Percentiles rank a stretch among this genome's conserved stretches.
phyloP scores from a whole-genome alignment of 2,113 vertebrate genomes.

The Scopus umbretta region DNA sequence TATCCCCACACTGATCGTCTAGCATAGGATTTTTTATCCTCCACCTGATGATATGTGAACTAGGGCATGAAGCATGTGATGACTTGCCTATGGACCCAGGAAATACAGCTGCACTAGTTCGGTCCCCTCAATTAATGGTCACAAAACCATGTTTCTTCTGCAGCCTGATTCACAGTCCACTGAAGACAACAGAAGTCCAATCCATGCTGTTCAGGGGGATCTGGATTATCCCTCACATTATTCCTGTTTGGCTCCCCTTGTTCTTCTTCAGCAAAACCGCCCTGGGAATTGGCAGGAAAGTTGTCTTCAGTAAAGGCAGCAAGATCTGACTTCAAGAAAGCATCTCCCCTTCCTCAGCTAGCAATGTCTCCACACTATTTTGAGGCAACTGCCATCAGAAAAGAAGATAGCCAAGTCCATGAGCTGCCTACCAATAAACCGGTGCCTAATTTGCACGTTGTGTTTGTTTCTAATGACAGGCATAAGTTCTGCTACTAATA shows the following conservation, averaged over 20 bases:
- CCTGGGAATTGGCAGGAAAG: background rate
- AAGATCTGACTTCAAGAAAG: background rate
- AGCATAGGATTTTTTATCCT: background rate
- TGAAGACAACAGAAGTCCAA: background rate
- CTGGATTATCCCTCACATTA: background rate
- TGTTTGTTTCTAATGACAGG: background rate
- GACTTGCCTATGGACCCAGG: background rate
- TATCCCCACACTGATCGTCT: background rate
- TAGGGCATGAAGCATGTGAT: background rate
- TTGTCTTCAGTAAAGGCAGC: background rate
- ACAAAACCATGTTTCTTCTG: background rate
- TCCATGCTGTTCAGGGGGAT: background rate
- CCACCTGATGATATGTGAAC: background rate
- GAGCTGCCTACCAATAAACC: background rate
- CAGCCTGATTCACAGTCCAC: background rate
- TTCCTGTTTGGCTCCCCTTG: background rate
- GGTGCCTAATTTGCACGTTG: background rate
- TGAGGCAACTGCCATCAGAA: background rate
- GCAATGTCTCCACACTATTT: background rate
- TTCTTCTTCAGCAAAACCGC: background rate
- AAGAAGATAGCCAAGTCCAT: background rate
- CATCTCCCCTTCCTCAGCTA: background rate
- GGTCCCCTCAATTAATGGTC: background rate
- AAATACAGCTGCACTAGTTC: background rate
- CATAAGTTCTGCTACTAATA: background rate